Evolutionary conservation across 2,888 invertebrate genomes (phyloP).

Genomic region (Drosophila koepferae): DNA sequence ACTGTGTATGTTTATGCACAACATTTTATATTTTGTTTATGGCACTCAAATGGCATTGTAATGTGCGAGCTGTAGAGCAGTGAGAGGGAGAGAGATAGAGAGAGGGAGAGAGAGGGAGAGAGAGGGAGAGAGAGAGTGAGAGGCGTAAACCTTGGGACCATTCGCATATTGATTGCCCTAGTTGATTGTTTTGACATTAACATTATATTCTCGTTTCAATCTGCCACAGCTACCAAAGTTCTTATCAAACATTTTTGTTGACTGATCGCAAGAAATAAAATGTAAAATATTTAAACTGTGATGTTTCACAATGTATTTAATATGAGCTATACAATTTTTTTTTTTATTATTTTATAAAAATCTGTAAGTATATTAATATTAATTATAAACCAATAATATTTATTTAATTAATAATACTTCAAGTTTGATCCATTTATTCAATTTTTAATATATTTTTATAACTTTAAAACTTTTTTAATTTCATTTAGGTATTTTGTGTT

Average conservation of each 20-base stretch:
- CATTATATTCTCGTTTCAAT: conserved; percentile 28
- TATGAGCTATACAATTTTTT: too few relatives aligned
- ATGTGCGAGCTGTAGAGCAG: conserved; percentile 21
- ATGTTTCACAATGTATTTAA: background rate
- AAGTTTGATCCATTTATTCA: too few relatives aligned
- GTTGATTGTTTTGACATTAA: conserved; percentile 59
- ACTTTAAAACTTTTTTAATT: too few relatives aligned
- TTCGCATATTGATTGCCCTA: conserved; percentile 63
- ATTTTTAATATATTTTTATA: background rate
- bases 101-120: background rate
- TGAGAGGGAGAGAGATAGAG: background rate
- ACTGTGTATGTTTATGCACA: conserved; percentile 19
- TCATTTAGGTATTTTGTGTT: too few relatives aligned
- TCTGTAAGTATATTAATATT: too few relatives aligned
- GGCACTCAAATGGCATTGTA: conserved; percentile 65
- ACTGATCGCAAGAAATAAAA: background rate
- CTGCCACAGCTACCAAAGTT: background rate
- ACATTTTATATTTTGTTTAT: conserved; percentile 70
- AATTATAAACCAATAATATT: background rate
- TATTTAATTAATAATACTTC: background rate
- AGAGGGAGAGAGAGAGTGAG: background rate
- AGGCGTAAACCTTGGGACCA: conserved; percentile 8
- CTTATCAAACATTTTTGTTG: background rate
- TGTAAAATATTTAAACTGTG: background rate
- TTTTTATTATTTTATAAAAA: too few relatives aligned